Percentiles rank a stretch among this genome's conserved stretches.
phyloP scores from a whole-genome alignment of 2,113 vertebrate species.

The Tyto alba region DNA sequence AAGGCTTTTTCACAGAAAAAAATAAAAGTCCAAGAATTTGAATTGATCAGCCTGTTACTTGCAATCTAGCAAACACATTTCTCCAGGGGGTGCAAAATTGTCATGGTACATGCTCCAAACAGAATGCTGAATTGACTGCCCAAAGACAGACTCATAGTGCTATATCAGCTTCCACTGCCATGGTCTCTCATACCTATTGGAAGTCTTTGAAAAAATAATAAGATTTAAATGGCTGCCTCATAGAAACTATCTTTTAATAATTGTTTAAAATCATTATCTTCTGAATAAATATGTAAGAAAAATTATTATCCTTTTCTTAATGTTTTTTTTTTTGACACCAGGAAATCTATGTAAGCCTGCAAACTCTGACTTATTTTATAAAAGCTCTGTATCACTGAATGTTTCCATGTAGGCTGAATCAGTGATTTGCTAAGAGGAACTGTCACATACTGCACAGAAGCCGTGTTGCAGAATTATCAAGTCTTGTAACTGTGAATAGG shows the following conservation, averaged over 20 bases:
- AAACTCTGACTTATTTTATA: neutral
- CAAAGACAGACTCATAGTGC: neutral
- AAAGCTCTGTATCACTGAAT: neutral
- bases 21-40: neutral
- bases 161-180: neutral
- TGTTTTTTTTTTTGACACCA: neutral
- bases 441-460: neutral
- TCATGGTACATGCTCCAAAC: neutral
- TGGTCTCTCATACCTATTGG: neutral
- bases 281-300: constrained; percentile 3
- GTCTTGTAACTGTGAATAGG: neutral
- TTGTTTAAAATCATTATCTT: constrained; percentile 1
- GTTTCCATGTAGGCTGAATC: neutral
- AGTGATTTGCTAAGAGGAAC: neutral
- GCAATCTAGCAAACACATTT: neutral
- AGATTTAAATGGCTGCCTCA: neutral
- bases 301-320: neutral
- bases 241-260: neutral
- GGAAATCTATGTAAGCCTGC: neutral
- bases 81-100: neutral
- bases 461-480: accelerated
- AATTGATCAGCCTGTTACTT: neutral
- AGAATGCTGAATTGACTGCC: neutral
- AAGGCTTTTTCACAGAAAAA: neutral
- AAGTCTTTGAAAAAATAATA: constrained; percentile 12